phyloP scores from a whole-genome alignment of 2,113 vertebrate species.

The Solea senegalensis region DNA sequence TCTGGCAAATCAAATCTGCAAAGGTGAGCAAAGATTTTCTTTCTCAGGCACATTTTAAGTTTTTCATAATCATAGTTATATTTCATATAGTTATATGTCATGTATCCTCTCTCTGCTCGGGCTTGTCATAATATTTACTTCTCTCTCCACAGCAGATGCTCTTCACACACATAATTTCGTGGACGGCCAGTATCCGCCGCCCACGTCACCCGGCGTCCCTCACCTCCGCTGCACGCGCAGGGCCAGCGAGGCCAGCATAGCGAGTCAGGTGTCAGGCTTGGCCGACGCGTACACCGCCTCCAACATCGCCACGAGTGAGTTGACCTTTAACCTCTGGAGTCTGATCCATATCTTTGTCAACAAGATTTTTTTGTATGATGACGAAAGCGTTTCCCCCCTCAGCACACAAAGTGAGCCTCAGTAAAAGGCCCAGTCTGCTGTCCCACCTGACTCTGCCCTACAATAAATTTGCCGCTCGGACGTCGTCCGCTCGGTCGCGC shows the following conservation, averaged over 20 bases:
- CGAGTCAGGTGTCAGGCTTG: constrained; percentile 94
- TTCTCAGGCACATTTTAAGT: too few relatives aligned
- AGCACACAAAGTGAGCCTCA: constrained; percentile 82
- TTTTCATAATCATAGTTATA: too few relatives aligned
- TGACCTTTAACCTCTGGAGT: background rate
- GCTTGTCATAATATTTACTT: background rate
- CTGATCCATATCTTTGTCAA: constrained; percentile 31
- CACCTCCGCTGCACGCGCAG: constrained; percentile 84
- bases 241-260: constrained; percentile 93
- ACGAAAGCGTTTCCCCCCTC: constrained; percentile 66
- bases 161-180: constrained; percentile 78
- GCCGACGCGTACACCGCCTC: constrained; percentile 93
- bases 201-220: constrained; percentile 82
- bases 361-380: constrained; percentile 42
- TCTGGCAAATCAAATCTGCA: too few relatives aligned
- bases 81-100: too few relatives aligned
- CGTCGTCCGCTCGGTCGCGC: constrained; percentile 66
- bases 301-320: constrained; percentile 96
- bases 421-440: constrained; percentile 86
- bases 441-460: constrained; percentile 88
- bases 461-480: constrained; percentile 77
- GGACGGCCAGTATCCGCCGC: constrained; percentile 77
- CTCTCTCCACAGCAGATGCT: constrained; percentile 67
- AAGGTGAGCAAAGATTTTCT: too few relatives aligned
- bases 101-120: too few relatives aligned